Base-by-base conservation (phyloP, 2,888 invertebrate species). In the Rhamnusium bicolor region DNA sequence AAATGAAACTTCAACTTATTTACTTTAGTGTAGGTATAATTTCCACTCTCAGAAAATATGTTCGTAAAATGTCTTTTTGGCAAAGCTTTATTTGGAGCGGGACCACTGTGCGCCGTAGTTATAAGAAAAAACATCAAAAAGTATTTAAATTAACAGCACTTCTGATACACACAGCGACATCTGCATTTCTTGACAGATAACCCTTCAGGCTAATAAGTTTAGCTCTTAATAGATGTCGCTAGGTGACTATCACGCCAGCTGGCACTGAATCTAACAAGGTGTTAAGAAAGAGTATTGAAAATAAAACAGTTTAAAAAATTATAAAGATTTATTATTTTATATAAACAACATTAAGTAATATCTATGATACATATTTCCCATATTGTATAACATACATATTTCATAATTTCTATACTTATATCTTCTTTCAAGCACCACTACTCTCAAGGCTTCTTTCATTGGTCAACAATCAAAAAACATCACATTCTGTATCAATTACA, bases 391-490 rank as follows among this genome's bases (percentile, higher is more conserved):
- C 71, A 69, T 71, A 73, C 51, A 40, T 62, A 70, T 62, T 62
- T 60, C 65, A 69, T 69, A 73, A 58, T 27, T 19, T 65, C 65
- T 51, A 65, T 68, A 56, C 51, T 56, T 72, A 68, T 56, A 58
- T 40, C 32, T 46, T 73, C 69, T 58, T 54, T 69, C 58, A 63
- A 73, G 73, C 73, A 73, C 73, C 73, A 60, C 73, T 66, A 66
- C 73, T 69, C 69, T 73, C 69, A 73, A 73, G 73, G 73, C 73
- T 65, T 32, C 40, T 60, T 63, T 65, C 58, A 69, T 73, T 73
- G 73, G 73, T 73, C 73, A 73, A 73, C 73, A 72, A 72, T 72
- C 68, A 65, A 61, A 47, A 68, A 61, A 72, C 72, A 67, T 67
- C 67, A 67, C 67, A 67, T 67, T 21, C 67, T 56, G 40, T 18